A percentile compares a stretch with the other conserved stretches of the same genome.
phyloP scores from a whole-genome alignment of 53 echinoderm and acorn worm species.

The Holothuria scabra region DNA sequence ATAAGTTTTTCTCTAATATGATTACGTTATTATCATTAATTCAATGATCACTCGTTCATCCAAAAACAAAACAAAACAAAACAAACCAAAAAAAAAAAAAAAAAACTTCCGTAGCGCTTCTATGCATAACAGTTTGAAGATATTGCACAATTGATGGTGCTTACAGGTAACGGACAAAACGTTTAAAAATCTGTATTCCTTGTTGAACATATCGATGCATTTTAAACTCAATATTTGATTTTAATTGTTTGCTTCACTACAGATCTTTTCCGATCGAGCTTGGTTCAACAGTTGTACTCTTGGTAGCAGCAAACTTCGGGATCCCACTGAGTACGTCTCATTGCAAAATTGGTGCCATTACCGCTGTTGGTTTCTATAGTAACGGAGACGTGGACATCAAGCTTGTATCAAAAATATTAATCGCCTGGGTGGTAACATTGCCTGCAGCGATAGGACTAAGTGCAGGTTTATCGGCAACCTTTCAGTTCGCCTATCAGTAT shows the following conservation, averaged over 20 bases:
- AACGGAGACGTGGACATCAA: slow-evolving; percentile 61
- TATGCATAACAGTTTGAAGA: too few species aligned
- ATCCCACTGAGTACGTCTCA: slow-evolving; percentile 83
- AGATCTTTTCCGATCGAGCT: slow-evolving; percentile 84
- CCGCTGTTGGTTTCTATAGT: slow-evolving; percentile 60
- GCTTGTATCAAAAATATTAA: slow-evolving; percentile 60
- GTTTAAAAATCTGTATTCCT: too few species aligned
- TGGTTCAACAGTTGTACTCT: slow-evolving; percentile 71
- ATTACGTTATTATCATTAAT: too few species aligned
- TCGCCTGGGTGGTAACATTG: slow-evolving; percentile 80
- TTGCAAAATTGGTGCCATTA: slow-evolving; percentile 79
- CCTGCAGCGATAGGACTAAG: slow-evolving; percentile 69
- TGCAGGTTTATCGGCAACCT: slow-evolving; percentile 67
- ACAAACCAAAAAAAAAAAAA: too few species aligned
- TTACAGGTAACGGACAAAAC: too few species aligned
- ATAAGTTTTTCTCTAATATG: too few species aligned
- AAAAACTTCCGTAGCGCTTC: too few species aligned
- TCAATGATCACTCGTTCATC: too few species aligned
- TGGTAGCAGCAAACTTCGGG: slow-evolving; percentile 72
- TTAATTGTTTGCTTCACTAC: neutral
- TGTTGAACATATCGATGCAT: too few species aligned
- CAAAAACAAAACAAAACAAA: too few species aligned
- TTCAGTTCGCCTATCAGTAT: neutral
- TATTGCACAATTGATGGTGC: too few species aligned
- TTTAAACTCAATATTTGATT: too few species aligned